Conservation (phyloP, 1,140 invertebrate genomes). For the Drosophila erecta region DNA sequence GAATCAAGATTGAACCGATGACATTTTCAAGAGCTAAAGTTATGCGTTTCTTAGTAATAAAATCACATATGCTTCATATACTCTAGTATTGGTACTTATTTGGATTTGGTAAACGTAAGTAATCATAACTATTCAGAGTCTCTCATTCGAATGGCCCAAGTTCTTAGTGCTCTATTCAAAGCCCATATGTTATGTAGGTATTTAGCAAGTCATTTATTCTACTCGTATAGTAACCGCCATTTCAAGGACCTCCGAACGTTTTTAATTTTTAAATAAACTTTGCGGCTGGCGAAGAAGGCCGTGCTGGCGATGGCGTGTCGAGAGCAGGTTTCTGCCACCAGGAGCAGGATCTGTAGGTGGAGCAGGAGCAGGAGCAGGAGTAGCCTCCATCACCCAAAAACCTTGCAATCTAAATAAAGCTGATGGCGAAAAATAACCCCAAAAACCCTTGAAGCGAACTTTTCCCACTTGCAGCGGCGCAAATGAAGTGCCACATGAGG, state of each 20-base stretch:
- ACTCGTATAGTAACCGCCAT: constrained; percentile 1
- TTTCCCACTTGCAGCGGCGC: constrained; percentile 60
- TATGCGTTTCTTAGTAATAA: no score
- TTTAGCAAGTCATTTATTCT: background rate
- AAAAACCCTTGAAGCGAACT: constrained; percentile 73
- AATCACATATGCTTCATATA: no score
- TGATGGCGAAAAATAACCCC: constrained; percentile 47
- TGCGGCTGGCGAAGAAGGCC: constrained; percentile 41
- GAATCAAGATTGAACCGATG: no score
- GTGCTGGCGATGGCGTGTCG: constrained; percentile 53
- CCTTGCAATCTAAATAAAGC: constrained; percentile 55
- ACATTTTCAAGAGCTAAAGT: no score
- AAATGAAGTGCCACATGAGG: constrained; percentile 75
- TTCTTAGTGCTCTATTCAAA: no score
- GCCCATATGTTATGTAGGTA: background rate
- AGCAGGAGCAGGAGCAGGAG: background rate
- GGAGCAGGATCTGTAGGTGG: background rate
- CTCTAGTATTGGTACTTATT: no score
- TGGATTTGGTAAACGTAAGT: no score
- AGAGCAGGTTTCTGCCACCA: constrained; percentile 49
- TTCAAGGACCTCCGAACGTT: constrained; percentile 27
- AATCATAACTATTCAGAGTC: no score
- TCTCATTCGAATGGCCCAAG: background rate
- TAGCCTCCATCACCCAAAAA: constrained; percentile 2
- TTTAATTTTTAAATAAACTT: constrained; percentile 81